Conservation (phyloP, 2,113 vertebrate species). For the Centropristis striata region DNA sequence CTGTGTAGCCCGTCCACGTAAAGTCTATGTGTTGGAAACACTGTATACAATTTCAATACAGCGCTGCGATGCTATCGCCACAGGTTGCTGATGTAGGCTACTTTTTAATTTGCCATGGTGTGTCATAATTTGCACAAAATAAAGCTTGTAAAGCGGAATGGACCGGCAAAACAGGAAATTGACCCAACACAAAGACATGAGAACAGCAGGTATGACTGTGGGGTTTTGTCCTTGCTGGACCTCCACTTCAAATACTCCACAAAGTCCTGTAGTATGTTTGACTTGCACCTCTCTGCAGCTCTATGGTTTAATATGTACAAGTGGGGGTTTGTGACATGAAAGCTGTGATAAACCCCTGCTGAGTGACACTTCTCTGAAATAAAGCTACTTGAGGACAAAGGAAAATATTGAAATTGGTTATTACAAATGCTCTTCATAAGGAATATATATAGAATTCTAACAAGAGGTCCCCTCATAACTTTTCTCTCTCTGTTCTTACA, state of each 20-base stretch:
- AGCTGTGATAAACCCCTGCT: conserved; percentile 11
- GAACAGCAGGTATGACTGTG: not conserved
- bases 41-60: no score
- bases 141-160: no score
- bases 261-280: not conserved
- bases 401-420: not conserved
- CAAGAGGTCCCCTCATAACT: not conserved
- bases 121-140: no score
- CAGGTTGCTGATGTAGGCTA: no score
- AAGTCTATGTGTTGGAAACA: no score
- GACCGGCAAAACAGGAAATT: no score
- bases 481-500: not conserved
- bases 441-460: not conserved
- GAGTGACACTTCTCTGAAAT: conserved; percentile 1
- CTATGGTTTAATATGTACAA: not conserved
- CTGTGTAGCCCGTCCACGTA: no score
- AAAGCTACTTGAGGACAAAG: not conserved
- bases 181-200: not conserved
- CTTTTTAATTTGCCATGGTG: no score
- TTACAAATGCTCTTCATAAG: not conserved
- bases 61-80: no score
- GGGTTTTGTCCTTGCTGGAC: no score
- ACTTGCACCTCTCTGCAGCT: not conserved
- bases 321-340: conserved; percentile 21
- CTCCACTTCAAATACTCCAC: not conserved